A percentile compares a stretch with the other conserved stretches of the same genome.
Evolutionary conservation across 1,140 invertebrate genomes (phyloP).

Genomic region (Drosophila chauvacae): DNA sequence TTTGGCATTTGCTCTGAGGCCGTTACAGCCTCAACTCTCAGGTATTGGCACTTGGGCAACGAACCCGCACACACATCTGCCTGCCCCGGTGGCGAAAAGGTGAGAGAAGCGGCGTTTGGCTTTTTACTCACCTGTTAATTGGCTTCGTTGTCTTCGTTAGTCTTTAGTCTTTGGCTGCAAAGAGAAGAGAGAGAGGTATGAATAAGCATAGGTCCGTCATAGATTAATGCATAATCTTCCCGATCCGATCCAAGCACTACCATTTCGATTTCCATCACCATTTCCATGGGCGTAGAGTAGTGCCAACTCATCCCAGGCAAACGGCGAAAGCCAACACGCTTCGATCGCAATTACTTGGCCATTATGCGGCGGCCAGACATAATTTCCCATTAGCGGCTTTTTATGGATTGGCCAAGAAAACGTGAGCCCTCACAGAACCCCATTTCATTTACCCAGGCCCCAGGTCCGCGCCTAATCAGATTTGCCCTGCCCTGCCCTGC

Average conservation of each 20-base stretch:
- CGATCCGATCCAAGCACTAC: neutral
- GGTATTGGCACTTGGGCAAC: conserved; percentile 21
- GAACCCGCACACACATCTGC: conserved; percentile 4
- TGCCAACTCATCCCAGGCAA: conserved; percentile 41
- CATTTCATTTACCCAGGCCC: neutral
- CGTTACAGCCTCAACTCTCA: neutral
- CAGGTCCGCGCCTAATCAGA: conserved; percentile 23
- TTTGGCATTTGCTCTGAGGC: conserved; percentile 1
- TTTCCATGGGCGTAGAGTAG: conserved; percentile 10
- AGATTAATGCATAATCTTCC: conserved; percentile 39
- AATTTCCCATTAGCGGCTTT: conserved; percentile 67
- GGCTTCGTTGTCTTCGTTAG: conserved; percentile 15
- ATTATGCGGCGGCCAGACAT: conserved; percentile 41
- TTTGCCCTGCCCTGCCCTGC: conserved; percentile 24
- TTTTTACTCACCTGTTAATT: conserved; percentile 39
- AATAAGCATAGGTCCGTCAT: conserved; percentile 28
- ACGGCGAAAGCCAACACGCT: conserved; percentile 40
- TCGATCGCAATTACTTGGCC: conserved; percentile 41
- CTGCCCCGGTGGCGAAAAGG: neutral
- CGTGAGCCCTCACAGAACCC: conserved; percentile 36
- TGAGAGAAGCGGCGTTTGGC: neutral
- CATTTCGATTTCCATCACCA: conserved; percentile 24
- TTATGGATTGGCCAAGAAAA: conserved; percentile 65
- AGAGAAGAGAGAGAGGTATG: neutral
- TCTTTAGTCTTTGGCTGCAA: conserved; percentile 46